Evolutionary conservation across 2,888 invertebrate species (phyloP), one percentile per base, ranked within the genome.

Genomic region (Lumbricus terrestris): DNA sequence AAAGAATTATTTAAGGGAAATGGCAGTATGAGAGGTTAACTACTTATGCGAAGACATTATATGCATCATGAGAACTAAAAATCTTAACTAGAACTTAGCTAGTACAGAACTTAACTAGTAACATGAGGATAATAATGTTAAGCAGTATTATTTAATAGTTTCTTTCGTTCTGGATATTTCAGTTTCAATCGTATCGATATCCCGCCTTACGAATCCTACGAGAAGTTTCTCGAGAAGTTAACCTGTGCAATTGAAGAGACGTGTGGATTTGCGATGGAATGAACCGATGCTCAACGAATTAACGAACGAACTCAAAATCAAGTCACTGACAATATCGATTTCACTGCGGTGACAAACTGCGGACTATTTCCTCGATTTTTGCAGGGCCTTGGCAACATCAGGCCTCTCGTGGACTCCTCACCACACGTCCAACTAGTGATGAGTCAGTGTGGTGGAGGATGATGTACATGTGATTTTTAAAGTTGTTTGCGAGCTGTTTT

Each of bases 201-300:
- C 93, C 98, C 98, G 91, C 97, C 97, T 54, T 99, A 99, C 95
- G 98, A 98, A 92, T 96, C 96, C 93, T 98, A 97, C 95, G 97
- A 98, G 94, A 97, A 97, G 93, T 96, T 99, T 94, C 96, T 97
- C 94, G 98, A 98, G 95, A 99, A 99, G 95, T 96, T 99, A 91
- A 98, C 98, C 88, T 98, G 98, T 95, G 98, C 99, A 82, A 98
- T 99, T 29, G 98, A 99, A 94, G 99, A 99, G 95, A 99, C 99
- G 23, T 98, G 98, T 94, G 99, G 99, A 69, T 99, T 99, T 96
- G 98, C 98, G 90, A 98, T 99, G 92, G 98, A 99, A 96, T 99
- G 90, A 88, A 35, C 42, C 13, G 23, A 90, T 85, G 88, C 38
- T 35, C 35, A 88, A 47, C 47, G 23, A 47, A 47, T 47, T 47